Evolutionary conservation across 2,797 vertebrate species (phyloP).

Genomic region (Sebastes iracundus): DNA sequence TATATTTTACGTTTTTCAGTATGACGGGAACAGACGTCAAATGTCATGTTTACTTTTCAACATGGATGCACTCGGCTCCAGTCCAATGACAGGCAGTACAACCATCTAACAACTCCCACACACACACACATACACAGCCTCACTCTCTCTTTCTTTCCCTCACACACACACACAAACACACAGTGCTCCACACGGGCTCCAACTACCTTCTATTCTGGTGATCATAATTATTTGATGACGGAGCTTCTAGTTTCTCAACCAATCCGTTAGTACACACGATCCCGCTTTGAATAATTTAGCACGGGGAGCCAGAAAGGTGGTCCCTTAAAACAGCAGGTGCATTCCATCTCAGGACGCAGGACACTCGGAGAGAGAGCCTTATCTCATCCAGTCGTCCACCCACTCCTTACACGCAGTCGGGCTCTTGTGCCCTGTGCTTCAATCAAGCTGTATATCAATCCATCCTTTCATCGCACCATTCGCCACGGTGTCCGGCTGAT

Average conservation of each 20-base stretch:
- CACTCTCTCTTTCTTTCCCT: background rate
- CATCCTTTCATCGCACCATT: constrained; percentile 18
- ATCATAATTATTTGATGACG: constrained; percentile 85
- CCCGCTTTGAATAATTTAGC: constrained; percentile 90
- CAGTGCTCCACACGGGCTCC: constrained; percentile 23
- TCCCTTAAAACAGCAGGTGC: constrained; percentile 66
- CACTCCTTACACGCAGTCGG: constrained; percentile 1
- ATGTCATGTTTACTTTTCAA: constrained; percentile 36
- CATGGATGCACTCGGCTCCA: constrained; percentile 32
- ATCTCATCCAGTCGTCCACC: constrained; percentile 28
- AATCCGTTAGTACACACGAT: constrained; percentile 80
- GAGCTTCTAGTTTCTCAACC: constrained; percentile 86
- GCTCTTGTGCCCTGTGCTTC: constrained; percentile 1
- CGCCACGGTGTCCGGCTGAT: constrained; percentile 5
- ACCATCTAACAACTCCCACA: constrained; percentile 50
- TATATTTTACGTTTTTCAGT: constrained; percentile 11
- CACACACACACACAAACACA: constrained; percentile 16
- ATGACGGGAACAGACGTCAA: constrained; percentile 21
- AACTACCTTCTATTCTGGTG: constrained; percentile 64
- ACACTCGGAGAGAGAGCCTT: constrained; percentile 20
- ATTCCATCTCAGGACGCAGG: constrained; percentile 51
- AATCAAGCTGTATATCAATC: constrained; percentile 3
- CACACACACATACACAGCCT: constrained; percentile 7
- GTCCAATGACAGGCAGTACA: constrained; percentile 44
- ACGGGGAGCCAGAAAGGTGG: constrained; percentile 50